Percentiles rank a stretch among this genome's conserved stretches.
These are phyloP conservation scores for Stigmatopora argus DNA, from an alignment of 2,113 vertebrate species.

Conservation along the genomic window DNA sequence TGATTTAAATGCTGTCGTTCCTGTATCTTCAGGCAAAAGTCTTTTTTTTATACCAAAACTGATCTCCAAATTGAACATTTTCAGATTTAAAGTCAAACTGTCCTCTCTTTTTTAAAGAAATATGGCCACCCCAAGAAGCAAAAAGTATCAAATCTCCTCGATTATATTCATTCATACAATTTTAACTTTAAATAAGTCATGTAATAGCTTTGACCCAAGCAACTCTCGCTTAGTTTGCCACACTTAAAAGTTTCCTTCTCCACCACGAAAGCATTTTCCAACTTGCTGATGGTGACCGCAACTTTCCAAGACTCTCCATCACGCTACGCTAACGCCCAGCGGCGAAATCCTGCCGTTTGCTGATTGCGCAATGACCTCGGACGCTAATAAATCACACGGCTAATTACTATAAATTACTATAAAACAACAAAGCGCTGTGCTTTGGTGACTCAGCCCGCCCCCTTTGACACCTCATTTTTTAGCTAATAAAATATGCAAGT, in stretches of 20 bases:
- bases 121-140: neutral
- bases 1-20: no score
- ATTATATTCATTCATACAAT: no score
- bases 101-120: neutral
- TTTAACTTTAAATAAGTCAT: no score
- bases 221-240: no score
- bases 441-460: neutral
- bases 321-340: neutral
- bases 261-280: neutral
- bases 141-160: no score
- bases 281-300: conserved; percentile 13
- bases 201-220: no score
- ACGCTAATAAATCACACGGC: conserved; percentile 18
- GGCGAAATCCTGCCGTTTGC: conserved; percentile 11
- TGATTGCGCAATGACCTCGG: conserved; percentile 21
- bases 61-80: no score
- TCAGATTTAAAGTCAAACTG: no score
- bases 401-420: conserved; percentile 36
- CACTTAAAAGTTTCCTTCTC: neutral
- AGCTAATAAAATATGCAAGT: conserved; percentile 33
- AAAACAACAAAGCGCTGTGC: neutral
- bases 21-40: no score
- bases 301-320: conserved; percentile 9
- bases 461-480: neutral
- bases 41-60: no score